Evolutionary conservation across 2,113 vertebrate genomes (phyloP), one percentile per base, ranked within the genome.

Genomic region (Misgurnus anguillicaudatus): DNA sequence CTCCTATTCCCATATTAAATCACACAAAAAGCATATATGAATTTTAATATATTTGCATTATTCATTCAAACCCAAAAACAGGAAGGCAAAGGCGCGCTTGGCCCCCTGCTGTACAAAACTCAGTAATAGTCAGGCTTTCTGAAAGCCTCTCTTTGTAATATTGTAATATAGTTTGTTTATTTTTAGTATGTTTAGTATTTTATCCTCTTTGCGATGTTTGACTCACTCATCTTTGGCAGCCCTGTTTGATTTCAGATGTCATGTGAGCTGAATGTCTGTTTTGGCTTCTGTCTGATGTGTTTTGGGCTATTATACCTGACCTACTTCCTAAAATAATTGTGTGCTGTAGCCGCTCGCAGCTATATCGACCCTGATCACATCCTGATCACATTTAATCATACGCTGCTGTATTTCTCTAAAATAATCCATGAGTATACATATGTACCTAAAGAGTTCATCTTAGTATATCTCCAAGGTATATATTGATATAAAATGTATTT

Each of bases 281-380:
- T 75, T 48, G 31, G 58, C 58, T 17, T 1, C 60, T 48, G 61
- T 64, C 61, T 76, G 47, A 64, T 76, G 9, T 76, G 61, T 53
- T n/a, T 45, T 51, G 38, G 48, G 36, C 68, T 64, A 57, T 64
- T 42, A 79, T 73, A 73, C 61, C 60, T 72, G 78, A 63, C 78
- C 78, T 71, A 73, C 24, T 64, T 79, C 60, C 68, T 79, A 71
- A 79, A 78, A 69, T 69, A 61, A 31, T 31, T 36, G 11, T 61
- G 41, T 6, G 51, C 65, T 69, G 65, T 51, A 60, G 61, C 45
- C 70, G 31, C 36, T 6, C 47, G 36, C 57, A 64, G 31, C 58
- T 41, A 61, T 14, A 72, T 41, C 41, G 17, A 9, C 51, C 36
- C 39, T 73, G 38, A 73, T 39, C 41, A 45, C 71, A 61, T 21